These are phyloP conservation scores for Spinus pinus DNA, from an alignment of 2,797 vertebrate species.

Conservation along the genomic window DNA sequence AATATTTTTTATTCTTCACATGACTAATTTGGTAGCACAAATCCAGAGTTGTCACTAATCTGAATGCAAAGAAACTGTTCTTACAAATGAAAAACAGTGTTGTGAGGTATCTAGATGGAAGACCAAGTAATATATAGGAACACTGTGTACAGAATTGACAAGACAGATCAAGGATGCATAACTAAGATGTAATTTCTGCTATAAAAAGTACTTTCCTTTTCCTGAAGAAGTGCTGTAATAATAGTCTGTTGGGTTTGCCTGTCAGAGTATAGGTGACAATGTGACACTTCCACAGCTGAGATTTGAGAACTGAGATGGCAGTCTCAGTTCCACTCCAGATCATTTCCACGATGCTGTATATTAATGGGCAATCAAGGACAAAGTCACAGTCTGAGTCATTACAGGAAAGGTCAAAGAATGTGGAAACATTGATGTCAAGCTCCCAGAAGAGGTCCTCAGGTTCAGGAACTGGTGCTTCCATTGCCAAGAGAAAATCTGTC, in stretches of 20 bases:
- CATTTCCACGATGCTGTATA: slow-evolving; percentile 58
- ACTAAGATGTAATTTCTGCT: background rate
- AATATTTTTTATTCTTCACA: background rate
- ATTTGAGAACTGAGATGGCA: background rate
- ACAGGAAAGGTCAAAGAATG: slow-evolving; percentile 50
- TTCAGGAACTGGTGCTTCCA: slow-evolving; percentile 36
- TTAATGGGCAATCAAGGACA: slow-evolving; percentile 55
- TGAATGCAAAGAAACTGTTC: background rate
- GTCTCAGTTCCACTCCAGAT: slow-evolving; percentile 66
- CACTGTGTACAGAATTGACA: background rate
- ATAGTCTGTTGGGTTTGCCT: slow-evolving; percentile 39
- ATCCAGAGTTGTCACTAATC: background rate
- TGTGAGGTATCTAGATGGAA: background rate
- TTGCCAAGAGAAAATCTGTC: background rate
- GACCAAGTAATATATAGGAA: background rate
- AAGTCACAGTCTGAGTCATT: slow-evolving; percentile 56
- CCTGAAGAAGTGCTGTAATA: slow-evolving; percentile 5
- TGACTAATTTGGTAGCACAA: background rate
- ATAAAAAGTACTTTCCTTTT: background rate
- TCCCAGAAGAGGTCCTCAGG: slow-evolving; percentile 60
- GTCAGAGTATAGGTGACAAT: slow-evolving; percentile 47
- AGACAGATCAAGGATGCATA: background rate
- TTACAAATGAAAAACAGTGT: background rate
- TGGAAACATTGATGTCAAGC: slow-evolving; percentile 59
- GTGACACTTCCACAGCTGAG: slow-evolving; percentile 52